These are phyloP conservation scores for Caenorhabditis sulstoni DNA, from an alignment of 2,888 invertebrate species.

Conservation along the genomic window DNA sequence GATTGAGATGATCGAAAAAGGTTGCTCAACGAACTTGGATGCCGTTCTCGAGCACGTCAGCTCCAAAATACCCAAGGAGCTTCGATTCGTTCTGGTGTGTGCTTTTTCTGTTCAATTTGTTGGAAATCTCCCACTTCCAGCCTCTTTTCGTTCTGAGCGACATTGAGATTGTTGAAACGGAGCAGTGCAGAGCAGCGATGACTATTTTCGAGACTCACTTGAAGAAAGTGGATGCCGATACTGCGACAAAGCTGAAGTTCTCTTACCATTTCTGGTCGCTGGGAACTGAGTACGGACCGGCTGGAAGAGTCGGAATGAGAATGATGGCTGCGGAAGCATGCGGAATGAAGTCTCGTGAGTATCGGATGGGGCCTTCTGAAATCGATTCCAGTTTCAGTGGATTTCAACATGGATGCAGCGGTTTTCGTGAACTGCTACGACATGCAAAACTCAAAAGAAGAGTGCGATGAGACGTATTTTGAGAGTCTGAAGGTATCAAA, in stretches of 20 bases:
- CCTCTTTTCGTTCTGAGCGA: too few relatives aligned
- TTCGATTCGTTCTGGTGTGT: too few relatives aligned
- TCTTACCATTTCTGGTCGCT: constrained; percentile 25
- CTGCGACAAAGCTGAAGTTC: not conserved
- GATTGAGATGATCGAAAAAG: too few relatives aligned
- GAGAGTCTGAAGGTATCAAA: not conserved
- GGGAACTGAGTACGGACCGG: constrained; percentile 19
- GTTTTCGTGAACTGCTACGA: constrained; percentile 34
- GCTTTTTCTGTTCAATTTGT: too few relatives aligned
- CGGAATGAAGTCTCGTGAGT: constrained; percentile 19
- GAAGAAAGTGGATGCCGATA: constrained; percentile 2
- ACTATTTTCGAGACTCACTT: not conserved
- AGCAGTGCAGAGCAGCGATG: not conserved
- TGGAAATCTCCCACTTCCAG: too few relatives aligned
- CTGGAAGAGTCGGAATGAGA: constrained; percentile 17
- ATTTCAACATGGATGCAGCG: constrained; percentile 12
- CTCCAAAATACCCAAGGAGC: too few relatives aligned
- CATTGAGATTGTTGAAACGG: too few relatives aligned
- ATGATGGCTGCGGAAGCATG: constrained; percentile 15
- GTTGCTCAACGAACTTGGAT: too few relatives aligned
- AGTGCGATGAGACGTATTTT: constrained; percentile 13
- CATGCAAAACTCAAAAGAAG: not conserved
- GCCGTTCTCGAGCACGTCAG: too few relatives aligned
- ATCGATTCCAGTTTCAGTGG: constrained; percentile 17
- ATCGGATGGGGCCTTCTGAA: not conserved